Evolutionary conservation across 2,113 vertebrate species (phyloP).

Genomic region (Percina caprodes): DNA sequence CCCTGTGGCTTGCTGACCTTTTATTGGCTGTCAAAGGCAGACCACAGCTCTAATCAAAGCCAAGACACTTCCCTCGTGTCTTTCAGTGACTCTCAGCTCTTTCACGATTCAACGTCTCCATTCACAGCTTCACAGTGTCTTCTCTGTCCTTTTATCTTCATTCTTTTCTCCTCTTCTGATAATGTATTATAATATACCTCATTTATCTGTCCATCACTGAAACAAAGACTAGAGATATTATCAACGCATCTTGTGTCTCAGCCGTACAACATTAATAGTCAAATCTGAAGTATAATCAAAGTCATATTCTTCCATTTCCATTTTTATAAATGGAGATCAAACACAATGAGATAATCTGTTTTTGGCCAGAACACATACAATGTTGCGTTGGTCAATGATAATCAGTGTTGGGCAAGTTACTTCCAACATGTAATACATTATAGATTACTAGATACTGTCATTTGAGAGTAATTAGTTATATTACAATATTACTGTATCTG

Average conservation of each 20-base stretch:
- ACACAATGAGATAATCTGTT: too few relatives aligned
- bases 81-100: conserved; percentile 17
- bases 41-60: conserved; percentile 47
- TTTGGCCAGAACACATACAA: too few relatives aligned
- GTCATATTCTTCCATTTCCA: too few relatives aligned
- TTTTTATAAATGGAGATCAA: too few relatives aligned
- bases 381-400: too few relatives aligned
- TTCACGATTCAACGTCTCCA: conserved; percentile 34
- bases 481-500: too few relatives aligned
- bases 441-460: too few relatives aligned
- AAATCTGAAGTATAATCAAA: background rate
- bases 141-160: conserved; percentile 12
- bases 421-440: too few relatives aligned
- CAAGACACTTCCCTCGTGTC: conserved; percentile 14
- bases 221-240: background rate
- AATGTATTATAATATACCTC: conserved; percentile 9
- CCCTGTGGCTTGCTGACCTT: conserved; percentile 68
- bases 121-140: conserved; percentile 23
- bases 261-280: background rate
- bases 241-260: background rate
- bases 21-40: conserved; percentile 53
- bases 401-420: too few relatives aligned
- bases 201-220: conserved; percentile 22
- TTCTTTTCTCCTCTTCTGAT: conserved; percentile 15
- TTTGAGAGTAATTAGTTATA: too few relatives aligned